These are phyloP conservation scores for Pemphigus obesinymphae DNA, from an alignment of 1,140 invertebrate genomes.

Conservation along the genomic window DNA sequence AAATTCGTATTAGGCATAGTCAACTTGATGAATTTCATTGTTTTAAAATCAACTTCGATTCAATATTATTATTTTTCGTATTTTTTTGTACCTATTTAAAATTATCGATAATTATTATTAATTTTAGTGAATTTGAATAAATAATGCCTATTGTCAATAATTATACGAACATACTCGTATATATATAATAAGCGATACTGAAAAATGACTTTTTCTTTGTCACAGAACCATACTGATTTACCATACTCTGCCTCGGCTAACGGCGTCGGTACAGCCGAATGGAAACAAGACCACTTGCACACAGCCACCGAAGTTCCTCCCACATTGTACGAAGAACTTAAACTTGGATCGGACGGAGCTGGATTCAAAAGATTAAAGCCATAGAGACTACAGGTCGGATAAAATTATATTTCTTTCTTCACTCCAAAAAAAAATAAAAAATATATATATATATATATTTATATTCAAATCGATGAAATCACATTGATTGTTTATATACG, in stretches of 20 bases:
- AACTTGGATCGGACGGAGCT: constrained; percentile 70
- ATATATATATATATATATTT: neutral
- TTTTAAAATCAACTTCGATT: too few species aligned
- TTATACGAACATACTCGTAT: neutral
- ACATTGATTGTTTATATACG: neutral
- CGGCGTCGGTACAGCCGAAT: constrained; percentile 44
- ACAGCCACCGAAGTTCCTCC: constrained; percentile 62
- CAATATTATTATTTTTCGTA: too few species aligned
- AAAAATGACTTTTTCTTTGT: neutral
- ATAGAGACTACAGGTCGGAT: constrained; percentile 47
- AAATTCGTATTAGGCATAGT: too few species aligned
- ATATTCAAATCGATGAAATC: neutral
- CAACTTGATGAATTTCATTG: too few species aligned
- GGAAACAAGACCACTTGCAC: constrained; percentile 57
- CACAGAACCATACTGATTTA: constrained; percentile 27
- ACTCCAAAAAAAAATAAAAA: neutral
- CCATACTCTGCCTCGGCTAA: neutral
- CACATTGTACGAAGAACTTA: constrained; percentile 70
- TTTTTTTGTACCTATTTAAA: too few species aligned
- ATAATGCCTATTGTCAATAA: too few species aligned
- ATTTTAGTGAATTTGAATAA: too few species aligned
- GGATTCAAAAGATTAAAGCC: constrained; percentile 69
- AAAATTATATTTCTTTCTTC: neutral
- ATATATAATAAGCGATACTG: neutral
- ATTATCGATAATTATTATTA: too few species aligned